A percentile compares a stretch with the other conserved stretches of the same genome.
Conservation (phyloP, 2,797 vertebrate genomes). For the Cyprinella venusta region DNA sequence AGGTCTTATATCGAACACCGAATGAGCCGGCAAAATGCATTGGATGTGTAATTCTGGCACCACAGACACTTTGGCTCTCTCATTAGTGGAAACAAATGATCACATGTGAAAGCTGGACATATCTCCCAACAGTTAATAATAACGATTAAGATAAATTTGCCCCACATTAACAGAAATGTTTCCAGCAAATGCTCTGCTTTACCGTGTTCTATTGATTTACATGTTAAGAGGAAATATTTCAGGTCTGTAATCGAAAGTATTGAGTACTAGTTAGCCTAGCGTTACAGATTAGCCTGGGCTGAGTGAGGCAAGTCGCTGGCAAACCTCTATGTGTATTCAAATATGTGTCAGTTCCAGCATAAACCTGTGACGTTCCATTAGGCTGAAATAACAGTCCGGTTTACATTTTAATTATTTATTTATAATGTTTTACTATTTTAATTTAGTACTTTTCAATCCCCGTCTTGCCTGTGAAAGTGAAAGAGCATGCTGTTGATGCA, state of each 20-base stretch:
- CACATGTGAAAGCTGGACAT: slow-evolving; percentile 46
- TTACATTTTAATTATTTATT: not conserved
- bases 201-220: slow-evolving; percentile 49
- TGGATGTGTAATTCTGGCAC: slow-evolving; percentile 42
- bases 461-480: slow-evolving; percentile 16
- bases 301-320: slow-evolving; percentile 69
- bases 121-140: slow-evolving; percentile 49
- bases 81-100: slow-evolving; percentile 40
- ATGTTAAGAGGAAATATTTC: slow-evolving; percentile 49
- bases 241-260: slow-evolving; percentile 51
- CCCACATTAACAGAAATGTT: slow-evolving; percentile 53
- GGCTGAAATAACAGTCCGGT: not conserved
- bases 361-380: not conserved
- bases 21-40: slow-evolving; percentile 35
- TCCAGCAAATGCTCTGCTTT: slow-evolving; percentile 50
- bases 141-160: slow-evolving; percentile 53
- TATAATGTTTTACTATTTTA: slow-evolving; percentile 5
- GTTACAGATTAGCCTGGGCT: slow-evolving; percentile 32
- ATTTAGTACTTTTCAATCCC: not conserved
- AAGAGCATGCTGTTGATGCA: slow-evolving; percentile 73
- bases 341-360: not conserved
- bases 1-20: slow-evolving; percentile 46
- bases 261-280: slow-evolving; percentile 46
- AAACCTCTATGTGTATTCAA: slow-evolving; percentile 36
- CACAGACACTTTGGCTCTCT: slow-evolving; percentile 16